Percentiles rank a stretch among this genome's conserved stretches.
phyloP scores from a whole-genome alignment of 2,888 invertebrate species.

The Xestobium rufovillosum region DNA sequence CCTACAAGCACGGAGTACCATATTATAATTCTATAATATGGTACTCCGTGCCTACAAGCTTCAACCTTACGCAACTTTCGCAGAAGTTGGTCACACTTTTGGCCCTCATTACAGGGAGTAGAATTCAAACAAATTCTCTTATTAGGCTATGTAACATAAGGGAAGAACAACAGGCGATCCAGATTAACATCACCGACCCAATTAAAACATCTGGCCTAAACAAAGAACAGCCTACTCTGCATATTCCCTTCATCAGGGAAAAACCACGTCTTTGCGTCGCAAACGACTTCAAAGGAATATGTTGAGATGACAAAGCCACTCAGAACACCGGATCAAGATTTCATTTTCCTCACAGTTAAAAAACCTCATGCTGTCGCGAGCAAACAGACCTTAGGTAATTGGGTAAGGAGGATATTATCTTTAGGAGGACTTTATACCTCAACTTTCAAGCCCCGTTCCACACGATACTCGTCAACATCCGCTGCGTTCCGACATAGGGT shows the following conservation, averaged over 20 bases:
- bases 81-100: constrained; percentile 1
- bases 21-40: too few species aligned
- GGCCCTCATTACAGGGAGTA: not conserved
- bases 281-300: not conserved
- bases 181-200: not conserved
- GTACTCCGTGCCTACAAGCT: too few species aligned
- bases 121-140: constrained; percentile 2
- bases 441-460: constrained; percentile 2
- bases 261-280: constrained; percentile 3
- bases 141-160: not conserved
- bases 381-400: constrained; percentile 3
- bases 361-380: constrained; percentile 1
- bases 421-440: not conserved
- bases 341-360: not conserved
- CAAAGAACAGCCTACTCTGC: constrained; percentile 3
- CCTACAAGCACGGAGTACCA: too few species aligned
- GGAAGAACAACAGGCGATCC: not conserved
- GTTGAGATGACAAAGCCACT: not conserved
- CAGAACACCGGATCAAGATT: constrained; percentile 1
- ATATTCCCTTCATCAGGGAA: not conserved
- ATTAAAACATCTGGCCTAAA: constrained; percentile 5
- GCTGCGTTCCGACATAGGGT: constrained; percentile 4
- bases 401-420: not conserved
- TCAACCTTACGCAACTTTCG: constrained; percentile 1
- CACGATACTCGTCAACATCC: constrained; percentile 3